Evolutionary conservation across 2,797 vertebrate species (phyloP).

Genomic region (Botia kubotai): DNA sequence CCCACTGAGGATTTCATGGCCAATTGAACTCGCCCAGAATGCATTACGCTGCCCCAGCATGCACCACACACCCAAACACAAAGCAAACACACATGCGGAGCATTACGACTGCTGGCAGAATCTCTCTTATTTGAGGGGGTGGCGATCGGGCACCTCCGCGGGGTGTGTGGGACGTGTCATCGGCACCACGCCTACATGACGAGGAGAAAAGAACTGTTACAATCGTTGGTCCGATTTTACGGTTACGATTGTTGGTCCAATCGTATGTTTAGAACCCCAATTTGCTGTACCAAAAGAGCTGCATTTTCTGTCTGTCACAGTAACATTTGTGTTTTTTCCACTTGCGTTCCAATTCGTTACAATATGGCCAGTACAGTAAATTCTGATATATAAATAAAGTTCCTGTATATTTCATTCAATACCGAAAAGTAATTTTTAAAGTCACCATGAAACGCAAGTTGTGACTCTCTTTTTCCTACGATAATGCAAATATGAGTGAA

Average conservation of each 20-base stretch:
- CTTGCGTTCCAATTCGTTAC: background rate
- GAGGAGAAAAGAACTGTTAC: conserved; percentile 3
- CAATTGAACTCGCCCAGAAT: conserved; percentile 56
- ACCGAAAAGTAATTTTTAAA: no score
- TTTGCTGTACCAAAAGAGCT: conserved; percentile 9
- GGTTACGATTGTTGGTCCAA: background rate
- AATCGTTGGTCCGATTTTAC: background rate
- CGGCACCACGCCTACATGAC: conserved; percentile 31
- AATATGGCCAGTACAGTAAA: background rate
- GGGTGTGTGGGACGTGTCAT: conserved; percentile 33
- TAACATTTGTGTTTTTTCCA: background rate
- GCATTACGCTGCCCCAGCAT: conserved; percentile 50
- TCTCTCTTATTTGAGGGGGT: conserved; percentile 33
- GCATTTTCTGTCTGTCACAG: background rate
- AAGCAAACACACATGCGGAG: conserved; percentile 28
- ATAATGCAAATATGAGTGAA: no score
- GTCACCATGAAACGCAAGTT: no score
- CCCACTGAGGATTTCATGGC: conserved; percentile 63
- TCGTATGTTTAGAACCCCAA: background rate
- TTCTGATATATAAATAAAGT: background rate
- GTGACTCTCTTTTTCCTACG: no score
- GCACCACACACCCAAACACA: conserved; percentile 27
- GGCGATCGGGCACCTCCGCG: conserved; percentile 20
- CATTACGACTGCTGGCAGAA: conserved; percentile 32
- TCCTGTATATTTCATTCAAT: no score